Conservation (phyloP, 2,797 vertebrate genomes). For the Argyrosomus regius region DNA sequence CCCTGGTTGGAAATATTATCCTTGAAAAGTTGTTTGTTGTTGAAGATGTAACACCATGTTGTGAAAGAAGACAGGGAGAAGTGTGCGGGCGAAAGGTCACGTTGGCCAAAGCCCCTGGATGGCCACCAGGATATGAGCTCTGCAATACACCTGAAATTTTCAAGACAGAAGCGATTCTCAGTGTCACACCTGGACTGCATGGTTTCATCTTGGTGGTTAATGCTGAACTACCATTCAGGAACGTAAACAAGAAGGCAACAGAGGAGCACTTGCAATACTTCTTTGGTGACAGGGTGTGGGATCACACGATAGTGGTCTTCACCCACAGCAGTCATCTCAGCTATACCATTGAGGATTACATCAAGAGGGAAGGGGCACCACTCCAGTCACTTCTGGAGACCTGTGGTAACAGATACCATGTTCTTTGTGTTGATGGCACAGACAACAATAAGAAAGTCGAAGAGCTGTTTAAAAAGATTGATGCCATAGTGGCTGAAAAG, state of each 20-base stretch:
- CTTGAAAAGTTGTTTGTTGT: slow-evolving; percentile 43
- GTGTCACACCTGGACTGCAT: neutral
- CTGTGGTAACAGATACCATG: slow-evolving; percentile 30
- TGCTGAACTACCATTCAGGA: slow-evolving; percentile 1
- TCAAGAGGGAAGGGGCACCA: neutral
- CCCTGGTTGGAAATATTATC: slow-evolving; percentile 67
- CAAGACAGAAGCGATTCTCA: slow-evolving; percentile 32
- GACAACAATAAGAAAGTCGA: neutral
- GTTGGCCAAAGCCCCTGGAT: slow-evolving; percentile 54
- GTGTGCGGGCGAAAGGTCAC: slow-evolving; percentile 13
- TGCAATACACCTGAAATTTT: slow-evolving; percentile 11
- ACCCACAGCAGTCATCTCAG: neutral
- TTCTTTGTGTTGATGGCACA: neutral
- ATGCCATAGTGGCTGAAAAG: neutral
- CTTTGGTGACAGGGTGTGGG: slow-evolving; percentile 26
- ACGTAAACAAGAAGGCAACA: neutral
- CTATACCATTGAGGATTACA: slow-evolving; percentile 29
- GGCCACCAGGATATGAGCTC: slow-evolving; percentile 24
- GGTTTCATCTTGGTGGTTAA: too few relatives aligned
- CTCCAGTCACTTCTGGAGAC: slow-evolving; percentile 7
- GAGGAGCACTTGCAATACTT: neutral
- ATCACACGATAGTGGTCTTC: slow-evolving; percentile 32
- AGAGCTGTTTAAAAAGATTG: slow-evolving; percentile 43
- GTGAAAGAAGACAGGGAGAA: slow-evolving; percentile 27
- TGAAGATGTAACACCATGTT: accelerated